Evolutionary conservation across 2,797 vertebrate species (phyloP).

Genomic region (Sphaeramia orbicularis): DNA sequence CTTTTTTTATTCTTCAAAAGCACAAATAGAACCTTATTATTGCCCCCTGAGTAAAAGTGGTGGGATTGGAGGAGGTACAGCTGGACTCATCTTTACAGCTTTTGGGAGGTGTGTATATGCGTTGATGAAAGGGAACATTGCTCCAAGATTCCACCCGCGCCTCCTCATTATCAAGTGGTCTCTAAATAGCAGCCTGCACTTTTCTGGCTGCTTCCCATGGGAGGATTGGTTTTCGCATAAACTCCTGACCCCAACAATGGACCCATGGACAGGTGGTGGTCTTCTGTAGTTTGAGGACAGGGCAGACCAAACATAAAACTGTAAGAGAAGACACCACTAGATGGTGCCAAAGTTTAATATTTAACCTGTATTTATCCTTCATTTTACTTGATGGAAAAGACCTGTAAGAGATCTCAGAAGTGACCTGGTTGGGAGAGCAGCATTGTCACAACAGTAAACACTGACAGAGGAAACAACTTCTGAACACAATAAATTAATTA

Average conservation of each 20-base stretch:
- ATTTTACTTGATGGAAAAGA: too few species aligned
- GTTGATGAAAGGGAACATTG: conserved; percentile 42
- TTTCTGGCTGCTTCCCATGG: conserved; percentile 46
- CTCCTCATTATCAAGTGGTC: conserved; percentile 69
- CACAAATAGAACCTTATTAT: neutral
- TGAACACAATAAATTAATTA: too few species aligned
- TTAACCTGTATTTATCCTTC: neutral
- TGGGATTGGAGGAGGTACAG: conserved; percentile 6
- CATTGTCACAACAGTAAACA: too few species aligned
- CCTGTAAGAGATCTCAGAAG: too few species aligned
- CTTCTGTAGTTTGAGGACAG: conserved; percentile 1
- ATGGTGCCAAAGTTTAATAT: conserved; percentile 47
- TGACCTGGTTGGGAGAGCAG: too few species aligned
- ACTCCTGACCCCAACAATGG: conserved; percentile 65
- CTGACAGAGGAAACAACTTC: too few species aligned
- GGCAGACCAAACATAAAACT: neutral
- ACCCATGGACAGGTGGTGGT: conserved; percentile 47
- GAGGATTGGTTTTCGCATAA: conserved; percentile 68
- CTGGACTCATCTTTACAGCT: conserved; percentile 25
- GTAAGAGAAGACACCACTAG: conserved; percentile 56
- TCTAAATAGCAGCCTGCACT: conserved; percentile 76
- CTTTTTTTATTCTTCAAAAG: too few species aligned
- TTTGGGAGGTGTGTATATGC: conserved; percentile 22
- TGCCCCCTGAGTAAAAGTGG: neutral
- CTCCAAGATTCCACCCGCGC: conserved; percentile 61